phyloP scores from a whole-genome alignment of 2,113 vertebrate genomes.

The Phyllostomus hastatus region DNA sequence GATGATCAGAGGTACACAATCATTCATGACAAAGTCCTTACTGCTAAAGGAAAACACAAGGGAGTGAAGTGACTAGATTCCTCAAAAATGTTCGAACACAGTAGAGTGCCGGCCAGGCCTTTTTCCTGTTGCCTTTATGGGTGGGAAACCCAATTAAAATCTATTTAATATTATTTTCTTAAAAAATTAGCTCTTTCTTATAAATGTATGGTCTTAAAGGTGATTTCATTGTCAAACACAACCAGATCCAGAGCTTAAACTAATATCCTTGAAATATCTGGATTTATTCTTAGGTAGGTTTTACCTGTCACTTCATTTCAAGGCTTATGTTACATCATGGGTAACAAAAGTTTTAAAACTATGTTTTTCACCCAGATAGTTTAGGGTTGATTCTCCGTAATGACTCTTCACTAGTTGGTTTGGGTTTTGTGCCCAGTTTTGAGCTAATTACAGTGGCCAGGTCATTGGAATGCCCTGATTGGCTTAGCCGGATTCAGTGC shows the following conservation, averaged over 20 bases:
- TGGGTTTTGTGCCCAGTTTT: not conserved
- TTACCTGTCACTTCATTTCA: not conserved
- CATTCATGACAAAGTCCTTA: not conserved
- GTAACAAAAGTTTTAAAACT: not conserved
- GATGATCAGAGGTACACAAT: not conserved
- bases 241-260: not conserved
- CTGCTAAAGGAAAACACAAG: not conserved
- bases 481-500: not conserved
- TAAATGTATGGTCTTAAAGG: not conserved
- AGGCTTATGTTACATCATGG: not conserved
- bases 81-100: not conserved
- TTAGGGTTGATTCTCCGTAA: not conserved
- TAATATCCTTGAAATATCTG: not conserved
- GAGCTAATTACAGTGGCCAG: not conserved
- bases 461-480: not conserved
- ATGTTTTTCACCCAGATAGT: not conserved
- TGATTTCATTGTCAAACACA: not conserved
- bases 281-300: not conserved
- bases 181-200: not conserved
- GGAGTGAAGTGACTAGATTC: not conserved
- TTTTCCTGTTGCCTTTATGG: not conserved
- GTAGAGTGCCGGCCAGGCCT: not conserved
- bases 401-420: not conserved
- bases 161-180: not conserved
- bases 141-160: not conserved